These are phyloP conservation scores for Scaptomyza caliginosa DNA, from an alignment of 2,888 invertebrate species.

Conservation along the genomic window DNA sequence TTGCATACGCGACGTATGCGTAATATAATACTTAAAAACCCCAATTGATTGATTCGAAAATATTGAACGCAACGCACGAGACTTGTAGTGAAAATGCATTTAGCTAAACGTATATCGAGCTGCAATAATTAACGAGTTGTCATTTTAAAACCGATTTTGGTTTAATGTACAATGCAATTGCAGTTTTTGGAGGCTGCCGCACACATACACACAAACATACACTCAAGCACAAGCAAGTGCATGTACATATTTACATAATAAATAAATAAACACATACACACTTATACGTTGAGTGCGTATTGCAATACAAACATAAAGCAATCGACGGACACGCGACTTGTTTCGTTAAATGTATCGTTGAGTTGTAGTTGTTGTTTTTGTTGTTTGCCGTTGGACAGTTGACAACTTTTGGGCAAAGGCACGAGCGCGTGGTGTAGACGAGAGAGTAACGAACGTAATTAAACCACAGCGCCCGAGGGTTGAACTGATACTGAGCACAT, in stretches of 20 bases:
- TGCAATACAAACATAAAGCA: slow-evolving; percentile 46
- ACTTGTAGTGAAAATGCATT: slow-evolving; percentile 4
- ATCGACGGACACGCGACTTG: slow-evolving; percentile 69
- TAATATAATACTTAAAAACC: slow-evolving; percentile 36
- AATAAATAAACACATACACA: slow-evolving; percentile 17
- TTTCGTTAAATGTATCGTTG: slow-evolving; percentile 64
- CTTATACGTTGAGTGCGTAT: slow-evolving; percentile 35
- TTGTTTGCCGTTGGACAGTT: slow-evolving; percentile 60
- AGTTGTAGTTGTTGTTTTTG: slow-evolving; percentile 21
- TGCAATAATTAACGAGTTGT: slow-evolving; percentile 77
- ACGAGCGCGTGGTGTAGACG: slow-evolving; percentile 27
- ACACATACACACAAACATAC: slow-evolving; percentile 14
- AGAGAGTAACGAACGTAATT: slow-evolving; percentile 29
- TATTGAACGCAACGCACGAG: slow-evolving; percentile 32
- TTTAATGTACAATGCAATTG: slow-evolving; percentile 61
- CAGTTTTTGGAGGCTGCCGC: slow-evolving; percentile 66
- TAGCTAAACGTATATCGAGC: slow-evolving; percentile 46
- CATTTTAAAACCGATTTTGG: slow-evolving; percentile 62
- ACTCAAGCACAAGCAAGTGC: slow-evolving; percentile 9
- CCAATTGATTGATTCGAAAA: slow-evolving; percentile 23
- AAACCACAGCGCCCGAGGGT: slow-evolving; percentile 76
- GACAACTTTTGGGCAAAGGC: slow-evolving; percentile 70
- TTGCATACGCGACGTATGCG: slow-evolving; percentile 46
- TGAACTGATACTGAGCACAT: slow-evolving; percentile 66
- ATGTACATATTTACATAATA: slow-evolving; percentile 21